Percentiles rank a stretch among this genome's conserved stretches.
Conservation (phyloP, 2,888 invertebrate species). For the Troides aeacus region DNA sequence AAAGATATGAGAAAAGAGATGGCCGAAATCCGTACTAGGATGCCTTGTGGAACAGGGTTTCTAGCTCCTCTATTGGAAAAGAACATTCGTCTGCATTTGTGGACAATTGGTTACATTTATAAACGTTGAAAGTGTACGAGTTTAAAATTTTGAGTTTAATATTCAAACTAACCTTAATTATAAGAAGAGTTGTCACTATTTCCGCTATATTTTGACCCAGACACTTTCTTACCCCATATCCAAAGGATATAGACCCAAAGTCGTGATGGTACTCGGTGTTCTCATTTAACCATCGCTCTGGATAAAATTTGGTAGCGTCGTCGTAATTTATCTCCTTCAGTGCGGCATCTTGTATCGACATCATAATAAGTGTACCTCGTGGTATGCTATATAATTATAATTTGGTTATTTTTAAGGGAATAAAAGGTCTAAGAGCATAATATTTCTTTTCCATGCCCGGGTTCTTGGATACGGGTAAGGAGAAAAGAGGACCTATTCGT, state of each 20-base stretch:
- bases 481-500: too few species aligned
- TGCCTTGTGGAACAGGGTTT: too few species aligned
- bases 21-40: too few species aligned
- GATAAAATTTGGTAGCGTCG: slow-evolving; percentile 80
- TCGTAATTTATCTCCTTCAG: slow-evolving; percentile 83
- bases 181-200: slow-evolving; percentile 78
- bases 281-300: slow-evolving; percentile 81
- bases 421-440: too few species aligned
- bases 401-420: neutral
- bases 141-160: too few species aligned
- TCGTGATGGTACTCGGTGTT: slow-evolving; percentile 67
- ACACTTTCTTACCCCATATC: slow-evolving; percentile 82
- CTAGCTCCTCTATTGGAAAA: too few species aligned
- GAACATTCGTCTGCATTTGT: too few species aligned
- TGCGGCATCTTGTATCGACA: slow-evolving; percentile 82
- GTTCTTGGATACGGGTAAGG: too few species aligned
- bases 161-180: slow-evolving; percentile 70
- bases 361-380: slow-evolving; percentile 81
- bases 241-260: slow-evolving; percentile 83
- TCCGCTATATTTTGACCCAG: slow-evolving; percentile 82
- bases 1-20: too few species aligned
- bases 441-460: too few species aligned
- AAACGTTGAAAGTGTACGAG: too few species aligned
- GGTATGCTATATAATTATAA: slow-evolving; percentile 61
- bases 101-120: too few species aligned